Percentiles rank a stretch among this genome's conserved stretches.
These are phyloP conservation scores for Bovichtus variegatus DNA, from an alignment of 2,797 vertebrate species.

Conservation along the genomic window DNA sequence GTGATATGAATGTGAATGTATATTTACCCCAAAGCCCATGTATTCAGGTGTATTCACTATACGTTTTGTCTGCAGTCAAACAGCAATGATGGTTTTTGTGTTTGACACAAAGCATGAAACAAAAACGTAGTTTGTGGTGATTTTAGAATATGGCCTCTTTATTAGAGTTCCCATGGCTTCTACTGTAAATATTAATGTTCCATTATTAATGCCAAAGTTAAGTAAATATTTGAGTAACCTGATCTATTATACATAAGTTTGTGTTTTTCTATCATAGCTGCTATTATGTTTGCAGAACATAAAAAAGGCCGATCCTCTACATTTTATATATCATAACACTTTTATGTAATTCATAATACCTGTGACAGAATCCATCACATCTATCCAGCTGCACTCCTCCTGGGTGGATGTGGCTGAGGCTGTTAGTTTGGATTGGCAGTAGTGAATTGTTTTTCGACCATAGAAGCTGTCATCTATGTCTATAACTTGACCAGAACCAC, in stretches of 20 bases:
- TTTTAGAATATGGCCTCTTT: conserved; percentile 7
- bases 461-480: conserved; percentile 90
- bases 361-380: conserved; percentile 88
- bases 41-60: conserved; percentile 50
- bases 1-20: conserved; percentile 28
- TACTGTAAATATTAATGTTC: neutral
- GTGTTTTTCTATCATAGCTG: neutral
- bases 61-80: conserved; percentile 36
- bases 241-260: neutral
- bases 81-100: conserved; percentile 33
- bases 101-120: conserved; percentile 26
- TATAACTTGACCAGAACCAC: conserved; percentile 92
- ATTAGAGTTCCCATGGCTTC: neutral
- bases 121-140: conserved; percentile 16
- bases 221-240: conserved; percentile 1
- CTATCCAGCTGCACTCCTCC: conserved; percentile 90
- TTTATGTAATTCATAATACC: conserved; percentile 78
- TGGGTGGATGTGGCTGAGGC: conserved; percentile 56
- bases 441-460: conserved; percentile 89
- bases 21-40: conserved; percentile 22
- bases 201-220: neutral
- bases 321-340: neutral
- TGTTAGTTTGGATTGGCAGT: conserved; percentile 79
- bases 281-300: neutral
- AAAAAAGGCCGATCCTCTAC: neutral